Evolutionary conservation across 1,140 invertebrate species (phyloP).

Genomic region (Drosophila mojavensis): DNA sequence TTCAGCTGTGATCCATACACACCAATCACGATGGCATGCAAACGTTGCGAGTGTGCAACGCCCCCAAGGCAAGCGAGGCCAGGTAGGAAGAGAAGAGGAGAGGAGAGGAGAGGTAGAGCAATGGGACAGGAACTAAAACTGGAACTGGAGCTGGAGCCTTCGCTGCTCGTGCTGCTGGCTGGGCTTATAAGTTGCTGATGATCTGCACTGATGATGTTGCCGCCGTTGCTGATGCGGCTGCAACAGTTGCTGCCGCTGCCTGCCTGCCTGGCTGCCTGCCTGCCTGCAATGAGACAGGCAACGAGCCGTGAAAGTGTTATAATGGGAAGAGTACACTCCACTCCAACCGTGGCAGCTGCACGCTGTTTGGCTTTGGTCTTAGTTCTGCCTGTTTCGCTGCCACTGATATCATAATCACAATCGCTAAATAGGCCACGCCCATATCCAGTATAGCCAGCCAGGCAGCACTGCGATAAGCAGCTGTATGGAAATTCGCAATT

Average conservation of each 20-base stretch:
- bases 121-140: conserved; percentile 52
- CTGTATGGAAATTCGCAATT: conserved; percentile 12
- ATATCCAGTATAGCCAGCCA: conserved; percentile 49
- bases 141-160: conserved; percentile 39
- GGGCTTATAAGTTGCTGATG: conserved; percentile 42
- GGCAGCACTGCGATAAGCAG: conserved; percentile 10
- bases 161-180: conserved; percentile 35
- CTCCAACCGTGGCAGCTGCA: conserved; percentile 6
- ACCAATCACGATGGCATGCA: conserved; percentile 79
- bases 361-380: conserved; percentile 51
- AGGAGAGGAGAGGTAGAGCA: background rate
- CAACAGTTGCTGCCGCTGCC: conserved; percentile 41
- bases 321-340: conserved; percentile 55
- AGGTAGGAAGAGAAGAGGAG: background rate
- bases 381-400: conserved; percentile 23
- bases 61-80: conserved; percentile 43
- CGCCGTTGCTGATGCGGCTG: conserved; percentile 44
- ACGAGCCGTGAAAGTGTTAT: conserved; percentile 82
- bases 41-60: conserved; percentile 61
- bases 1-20: conserved; percentile 26
- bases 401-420: conserved; percentile 78
- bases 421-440: conserved; percentile 76
- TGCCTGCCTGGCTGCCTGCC: conserved; percentile 16
- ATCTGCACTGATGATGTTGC: conserved; percentile 36
- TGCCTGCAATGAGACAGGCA: conserved; percentile 50